phyloP scores from a whole-genome alignment of 2,113 vertebrate genomes.

The Vulpes lagopus region DNA sequence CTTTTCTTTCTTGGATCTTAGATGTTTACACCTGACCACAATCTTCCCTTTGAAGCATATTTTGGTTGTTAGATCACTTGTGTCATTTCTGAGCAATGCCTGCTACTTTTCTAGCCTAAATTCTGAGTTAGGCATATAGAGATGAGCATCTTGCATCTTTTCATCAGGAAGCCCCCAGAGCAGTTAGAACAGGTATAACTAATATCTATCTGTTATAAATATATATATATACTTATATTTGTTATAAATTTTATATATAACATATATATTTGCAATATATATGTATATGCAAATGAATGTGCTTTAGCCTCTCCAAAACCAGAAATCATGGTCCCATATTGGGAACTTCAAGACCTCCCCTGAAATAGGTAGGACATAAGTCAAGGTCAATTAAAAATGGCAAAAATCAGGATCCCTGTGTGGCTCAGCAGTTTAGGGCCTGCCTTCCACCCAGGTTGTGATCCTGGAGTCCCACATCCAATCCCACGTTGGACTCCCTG shows the following conservation, averaged over 20 bases:
- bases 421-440: no score
- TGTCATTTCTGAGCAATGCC: neutral
- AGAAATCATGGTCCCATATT: neutral
- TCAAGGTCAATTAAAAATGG: neutral
- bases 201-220: no score
- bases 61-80: neutral
- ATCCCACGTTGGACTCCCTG: no score
- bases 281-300: neutral
- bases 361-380: neutral
- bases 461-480: no score
- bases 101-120: neutral
- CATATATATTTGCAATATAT: neutral
- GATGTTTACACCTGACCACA: neutral
- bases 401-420: neutral
- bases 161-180: neutral
- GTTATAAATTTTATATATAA: no score
- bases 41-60: neutral
- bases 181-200: neutral
- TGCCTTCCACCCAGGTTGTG: no score
- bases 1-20: neutral
- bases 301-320: neutral
- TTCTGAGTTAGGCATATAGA: neutral
- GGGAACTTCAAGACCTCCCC: neutral
- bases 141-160: neutral
- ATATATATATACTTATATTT: no score